Evolutionary conservation across 2,888 invertebrate species (phyloP).

Genomic region (Druceiella hillmani): DNA sequence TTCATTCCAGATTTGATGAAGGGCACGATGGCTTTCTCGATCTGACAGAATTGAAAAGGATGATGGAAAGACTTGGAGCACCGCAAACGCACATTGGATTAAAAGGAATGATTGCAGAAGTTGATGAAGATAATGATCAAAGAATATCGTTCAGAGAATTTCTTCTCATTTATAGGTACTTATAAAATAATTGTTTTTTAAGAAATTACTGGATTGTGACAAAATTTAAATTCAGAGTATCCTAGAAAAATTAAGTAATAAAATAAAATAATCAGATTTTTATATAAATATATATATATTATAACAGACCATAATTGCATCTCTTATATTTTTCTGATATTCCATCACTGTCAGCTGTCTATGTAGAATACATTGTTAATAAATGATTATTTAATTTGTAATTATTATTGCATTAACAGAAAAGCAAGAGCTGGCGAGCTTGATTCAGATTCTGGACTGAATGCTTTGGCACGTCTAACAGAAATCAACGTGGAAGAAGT

Average conservation of each 20-base stretch:
- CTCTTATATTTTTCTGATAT: not conserved
- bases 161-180: conserved; percentile 62
- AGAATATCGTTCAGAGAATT: conserved; percentile 90
- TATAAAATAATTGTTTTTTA: too few relatives aligned
- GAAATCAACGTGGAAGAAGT: conserved; percentile 93
- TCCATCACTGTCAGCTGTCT: too few relatives aligned
- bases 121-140: conserved; percentile 81
- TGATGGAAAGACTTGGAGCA: conserved; percentile 95
- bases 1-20: conserved; percentile 77
- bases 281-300: too few relatives aligned
- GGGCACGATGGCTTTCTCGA: conserved; percentile 86
- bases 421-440: conserved; percentile 92
- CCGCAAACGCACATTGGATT: conserved; percentile 94
- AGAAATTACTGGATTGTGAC: too few relatives aligned
- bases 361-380: too few relatives aligned
- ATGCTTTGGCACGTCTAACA: conserved; percentile 77
- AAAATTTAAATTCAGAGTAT: too few relatives aligned
- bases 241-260: too few relatives aligned
- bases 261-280: too few relatives aligned
- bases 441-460: conserved; percentile 78
- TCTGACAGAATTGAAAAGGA: conserved; percentile 83
- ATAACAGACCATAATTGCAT: too few relatives aligned
- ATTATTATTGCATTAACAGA: conserved; percentile 36
- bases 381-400: too few relatives aligned
- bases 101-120: conserved; percentile 91